phyloP scores from a whole-genome alignment of 2,113 vertebrate genomes.

The Perca flavescens region DNA sequence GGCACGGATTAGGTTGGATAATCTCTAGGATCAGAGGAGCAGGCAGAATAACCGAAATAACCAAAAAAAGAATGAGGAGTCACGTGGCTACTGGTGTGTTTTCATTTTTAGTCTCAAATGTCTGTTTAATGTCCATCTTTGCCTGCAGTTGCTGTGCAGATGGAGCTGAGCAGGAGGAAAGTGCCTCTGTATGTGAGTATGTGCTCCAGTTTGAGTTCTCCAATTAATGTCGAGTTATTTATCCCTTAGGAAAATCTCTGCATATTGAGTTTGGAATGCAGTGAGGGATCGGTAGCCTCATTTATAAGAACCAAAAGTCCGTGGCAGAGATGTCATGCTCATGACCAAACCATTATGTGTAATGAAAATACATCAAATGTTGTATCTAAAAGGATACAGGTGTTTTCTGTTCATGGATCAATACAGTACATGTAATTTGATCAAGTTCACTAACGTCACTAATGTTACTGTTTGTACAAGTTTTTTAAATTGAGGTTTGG shows the following conservation, averaged over 20 bases:
- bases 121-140: conserved; percentile 21
- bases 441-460: background rate
- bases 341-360: background rate
- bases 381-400: background rate
- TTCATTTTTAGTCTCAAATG: background rate
- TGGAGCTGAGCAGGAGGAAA: conserved; percentile 81
- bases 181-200: conserved; percentile 83
- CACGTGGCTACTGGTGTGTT: conserved; percentile 27
- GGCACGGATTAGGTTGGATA: conserved; percentile 48
- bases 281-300: conserved; percentile 25
- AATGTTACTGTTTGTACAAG: background rate
- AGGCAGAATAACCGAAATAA: conserved; percentile 38
- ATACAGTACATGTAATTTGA: background rate
- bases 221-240: conserved; percentile 37
- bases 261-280: conserved; percentile 44
- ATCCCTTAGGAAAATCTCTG: conserved; percentile 49
- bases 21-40: conserved; percentile 63
- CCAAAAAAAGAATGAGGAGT: conserved; percentile 32
- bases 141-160: conserved; percentile 57
- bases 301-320: conserved; percentile 27
- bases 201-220: conserved; percentile 26
- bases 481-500: conserved; percentile 1
- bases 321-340: background rate
- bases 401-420: conserved; percentile 13
- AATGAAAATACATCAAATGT: conserved; percentile 11